phyloP scores from a whole-genome alignment of 1,140 invertebrate genomes.

The Pararge aegeria region DNA sequence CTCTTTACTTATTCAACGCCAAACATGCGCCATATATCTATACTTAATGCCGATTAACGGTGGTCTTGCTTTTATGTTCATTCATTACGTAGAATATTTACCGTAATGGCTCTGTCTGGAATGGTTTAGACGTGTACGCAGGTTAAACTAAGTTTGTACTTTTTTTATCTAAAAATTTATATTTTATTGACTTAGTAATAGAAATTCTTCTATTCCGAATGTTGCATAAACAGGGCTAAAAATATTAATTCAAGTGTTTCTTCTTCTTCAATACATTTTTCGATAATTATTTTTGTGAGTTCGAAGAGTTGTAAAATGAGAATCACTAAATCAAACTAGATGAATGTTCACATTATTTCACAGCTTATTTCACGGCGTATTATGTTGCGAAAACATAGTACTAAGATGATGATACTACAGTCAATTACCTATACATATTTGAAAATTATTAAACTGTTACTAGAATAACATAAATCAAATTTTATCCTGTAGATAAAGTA shows the following conservation, averaged over 20 bases:
- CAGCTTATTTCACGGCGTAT: no score
- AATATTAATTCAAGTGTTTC: no score
- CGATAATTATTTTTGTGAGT: no score
- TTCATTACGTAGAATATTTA: conserved; percentile 7
- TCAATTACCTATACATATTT: neutral
- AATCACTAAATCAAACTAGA: no score
- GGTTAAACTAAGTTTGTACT: neutral
- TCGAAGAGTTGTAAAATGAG: no score
- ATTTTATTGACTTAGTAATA: no score
- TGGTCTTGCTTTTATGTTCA: conserved; percentile 7
- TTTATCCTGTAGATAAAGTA: conserved; percentile 23
- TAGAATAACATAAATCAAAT: conserved; percentile 20
- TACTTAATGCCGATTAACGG: conserved; percentile 8
- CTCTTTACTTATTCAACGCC: conserved; percentile 62
- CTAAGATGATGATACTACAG: no score
- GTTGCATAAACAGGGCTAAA: no score
- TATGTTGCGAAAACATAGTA: no score
- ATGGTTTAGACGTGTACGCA: neutral
- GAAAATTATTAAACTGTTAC: conserved; percentile 1
- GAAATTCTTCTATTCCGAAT: no score
- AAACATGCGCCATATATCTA: conserved; percentile 6
- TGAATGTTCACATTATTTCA: no score
- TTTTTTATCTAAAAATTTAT: neutral
- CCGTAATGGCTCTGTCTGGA: neutral
- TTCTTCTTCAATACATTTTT: no score